A percentile compares a stretch with the other conserved stretches of the same genome.
Conservation (phyloP, 2,797 vertebrate genomes). For the Chaunax sp. region DNA sequence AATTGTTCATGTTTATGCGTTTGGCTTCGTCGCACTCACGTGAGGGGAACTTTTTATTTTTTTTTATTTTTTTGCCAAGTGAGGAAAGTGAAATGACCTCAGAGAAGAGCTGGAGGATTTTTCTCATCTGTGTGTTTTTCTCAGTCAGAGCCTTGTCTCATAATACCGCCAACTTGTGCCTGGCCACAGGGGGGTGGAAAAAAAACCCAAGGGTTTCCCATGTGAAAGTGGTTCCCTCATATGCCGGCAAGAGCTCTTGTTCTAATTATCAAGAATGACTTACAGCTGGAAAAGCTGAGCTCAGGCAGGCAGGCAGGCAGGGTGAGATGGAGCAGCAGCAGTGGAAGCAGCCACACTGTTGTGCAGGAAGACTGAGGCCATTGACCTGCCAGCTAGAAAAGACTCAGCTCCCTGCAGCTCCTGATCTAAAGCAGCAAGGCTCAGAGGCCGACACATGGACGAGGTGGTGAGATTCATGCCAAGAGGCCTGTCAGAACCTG, state of each 20-base stretch:
- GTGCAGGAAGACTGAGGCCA: conserved; percentile 35
- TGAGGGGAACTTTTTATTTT: conserved; percentile 50
- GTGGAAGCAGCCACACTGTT: conserved; percentile 8
- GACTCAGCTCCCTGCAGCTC: conserved; percentile 24
- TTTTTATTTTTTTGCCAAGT: conserved; percentile 21
- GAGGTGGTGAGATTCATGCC: conserved; percentile 19
- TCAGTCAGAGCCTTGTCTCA: conserved; percentile 36
- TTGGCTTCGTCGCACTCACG: conserved; percentile 53
- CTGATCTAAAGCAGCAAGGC: conserved; percentile 51
- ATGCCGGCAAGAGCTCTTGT: conserved; percentile 43
- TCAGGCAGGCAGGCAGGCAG: conserved; percentile 45
- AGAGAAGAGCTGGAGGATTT: conserved; percentile 46
- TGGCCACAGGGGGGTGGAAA: conserved; percentile 47
- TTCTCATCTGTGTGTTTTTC: conserved; percentile 38
- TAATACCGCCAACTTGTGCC: conserved; percentile 30
- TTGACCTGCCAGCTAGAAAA: conserved; percentile 36
- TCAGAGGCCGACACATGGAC: conserved; percentile 11
- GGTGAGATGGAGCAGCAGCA: conserved; percentile 47
- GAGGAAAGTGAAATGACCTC: conserved; percentile 53
- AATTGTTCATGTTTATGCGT: conserved; percentile 51
- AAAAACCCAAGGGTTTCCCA: conserved; percentile 59
- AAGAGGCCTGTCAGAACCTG: conserved; percentile 12
- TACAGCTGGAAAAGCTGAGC: conserved; percentile 79
- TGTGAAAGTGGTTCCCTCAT: conserved; percentile 69
- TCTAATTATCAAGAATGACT: conserved; percentile 65